Base-by-base conservation (phyloP, 2,888 invertebrate genomes). In the Ichneumoninae sp. region DNA sequence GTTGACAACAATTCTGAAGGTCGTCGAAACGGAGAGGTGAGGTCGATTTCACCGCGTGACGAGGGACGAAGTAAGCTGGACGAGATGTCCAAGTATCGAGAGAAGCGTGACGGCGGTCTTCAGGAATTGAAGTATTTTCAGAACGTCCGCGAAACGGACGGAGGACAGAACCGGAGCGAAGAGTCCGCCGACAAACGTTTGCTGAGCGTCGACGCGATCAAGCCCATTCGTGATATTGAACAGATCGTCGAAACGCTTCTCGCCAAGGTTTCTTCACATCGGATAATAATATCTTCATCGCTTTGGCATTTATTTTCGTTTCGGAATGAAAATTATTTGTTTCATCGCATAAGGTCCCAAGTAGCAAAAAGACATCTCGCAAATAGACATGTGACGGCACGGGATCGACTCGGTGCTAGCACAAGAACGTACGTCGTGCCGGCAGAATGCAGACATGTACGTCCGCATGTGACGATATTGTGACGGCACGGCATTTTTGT, bases 141-240 rank as follows among this genome's bases (percentile, higher is more conserved):
- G 47, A 81, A 85, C n/a, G 50, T 83, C 80, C 44, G 47, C 50
- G 80, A 81, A 68, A 74, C 57, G 16, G 40, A 75, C 52, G 33
- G 33, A 16, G 63, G 26, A 33, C 40, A 63, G 10, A 83, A 69
- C 30, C 60, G 60, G 70, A 76, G 68, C 36, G 60, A 73, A 13
- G 30, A 74, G 68, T 47, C 69, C 0, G 30, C 13, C 3, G 75
- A 79, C 8, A 71, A 74, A 47, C 30, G 68, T 33, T 52, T n/a
- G 22, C 52, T 83, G 8, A 50, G 54, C 26, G 54, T 65, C 26
- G 86, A 73, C 65, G 85, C 87, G 5, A 83, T 78, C 10, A 78
- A 73, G 57, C 88, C 90, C 1, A 86, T 91, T 19, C 86, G 84
- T 10, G 91, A 92, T 74, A 89, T 91, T 13, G 88, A 88, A 71